Evolutionary conservation across 2,888 invertebrate genomes (phyloP).

Genomic region (Perdita meconis): DNA sequence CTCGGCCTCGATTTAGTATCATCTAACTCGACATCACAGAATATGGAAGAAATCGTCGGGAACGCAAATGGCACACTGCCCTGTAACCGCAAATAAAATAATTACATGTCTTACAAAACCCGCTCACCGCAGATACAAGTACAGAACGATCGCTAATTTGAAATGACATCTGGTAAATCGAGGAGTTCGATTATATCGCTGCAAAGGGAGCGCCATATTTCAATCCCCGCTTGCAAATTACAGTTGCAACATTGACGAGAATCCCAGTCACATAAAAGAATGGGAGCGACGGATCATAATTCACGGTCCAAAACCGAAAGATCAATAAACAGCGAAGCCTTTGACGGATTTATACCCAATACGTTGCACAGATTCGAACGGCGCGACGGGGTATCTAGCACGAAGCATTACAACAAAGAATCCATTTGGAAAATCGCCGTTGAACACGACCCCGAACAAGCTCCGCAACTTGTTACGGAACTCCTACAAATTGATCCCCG

Average conservation of each 20-base stretch:
- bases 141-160: constrained; percentile 21
- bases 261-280: neutral
- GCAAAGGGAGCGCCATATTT: neutral
- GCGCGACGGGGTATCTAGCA: too few relatives aligned
- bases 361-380: too few relatives aligned
- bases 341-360: too few relatives aligned
- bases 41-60: neutral
- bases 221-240: neutral
- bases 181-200: neutral
- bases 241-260: neutral
- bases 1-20: neutral
- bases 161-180: constrained; percentile 12
- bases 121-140: neutral
- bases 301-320: too few relatives aligned
- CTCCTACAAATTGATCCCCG: constrained; percentile 1
- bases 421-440: neutral
- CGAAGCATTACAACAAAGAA: neutral
- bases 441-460: neutral
- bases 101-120: constrained; percentile 7
- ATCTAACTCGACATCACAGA: neutral
- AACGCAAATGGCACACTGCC: neutral
- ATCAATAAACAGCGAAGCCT: too few relatives aligned
- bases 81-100: constrained; percentile 21
- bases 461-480: neutral
- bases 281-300: neutral